Base-by-base conservation (phyloP, 2,797 vertebrate genomes). In the Perodicticus potto region DNA sequence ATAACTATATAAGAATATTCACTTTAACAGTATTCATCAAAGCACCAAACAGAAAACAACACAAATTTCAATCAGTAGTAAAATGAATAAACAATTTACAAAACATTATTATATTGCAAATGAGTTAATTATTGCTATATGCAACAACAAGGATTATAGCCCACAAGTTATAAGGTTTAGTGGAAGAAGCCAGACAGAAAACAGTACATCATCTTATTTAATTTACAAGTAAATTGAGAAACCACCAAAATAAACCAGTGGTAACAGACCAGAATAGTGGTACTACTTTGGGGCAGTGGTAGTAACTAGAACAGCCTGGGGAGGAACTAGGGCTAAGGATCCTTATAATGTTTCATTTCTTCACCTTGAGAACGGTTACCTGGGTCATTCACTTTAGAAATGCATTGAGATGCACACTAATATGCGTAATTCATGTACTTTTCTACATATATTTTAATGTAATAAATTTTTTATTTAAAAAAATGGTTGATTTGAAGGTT, bases 391-490 rank as follows among this genome's bases (percentile, higher is more conserved):
- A 74, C 76, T 83, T 57, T 23, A 34, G 16, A 96, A 94, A 86
- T 73, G 9, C 57, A 76, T 17, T 69, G 34, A 90, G 1, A 73
- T 92, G 10, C 43, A 70, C 23, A 73, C 4, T 92, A 74, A 90
- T 53, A 53, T 53, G 49, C 3, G 3, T 53, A 61, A 77, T 45
- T 53, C 43, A 27, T 69, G 11, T 63, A 72, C 25, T 73, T 87
- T 25, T 72, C 29, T 55, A 16, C 22, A 12, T 16, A 37, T 78
- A 86, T 19, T 76, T 81, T 88, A 74, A 90, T 53, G 7, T 5
- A 74, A 67, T 32, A 69, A 27, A 76, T 49, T 84, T 77, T 89
- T 95, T 77, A 69, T 80, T 77, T 95, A 67, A 85, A 91, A 93
- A 93, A 70, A 37, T 17, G 10, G 27, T 72, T n/a, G 5, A 20